Conservation (phyloP, 2,888 invertebrate species). For the Ypsolopha scabrella region DNA sequence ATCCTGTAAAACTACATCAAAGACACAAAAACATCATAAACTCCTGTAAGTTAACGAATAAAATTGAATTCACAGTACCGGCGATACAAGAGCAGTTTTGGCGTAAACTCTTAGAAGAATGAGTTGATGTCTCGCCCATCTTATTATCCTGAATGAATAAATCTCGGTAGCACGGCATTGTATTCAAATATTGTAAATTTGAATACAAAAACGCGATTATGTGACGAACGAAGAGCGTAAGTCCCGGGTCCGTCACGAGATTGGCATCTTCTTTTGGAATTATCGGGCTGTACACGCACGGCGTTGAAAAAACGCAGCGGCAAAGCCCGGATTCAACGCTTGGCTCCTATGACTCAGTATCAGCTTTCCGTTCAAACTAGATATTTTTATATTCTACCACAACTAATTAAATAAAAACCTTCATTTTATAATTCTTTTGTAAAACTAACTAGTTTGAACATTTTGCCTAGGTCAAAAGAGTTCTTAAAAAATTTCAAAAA, state of each 20-base stretch:
- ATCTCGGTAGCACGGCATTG: slow-evolving; percentile 60
- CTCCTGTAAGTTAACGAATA: too few species aligned
- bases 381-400: too few species aligned
- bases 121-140: slow-evolving; percentile 36
- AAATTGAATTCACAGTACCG: too few species aligned
- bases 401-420: too few species aligned
- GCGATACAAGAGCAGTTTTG: not conserved
- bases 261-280: slow-evolving; percentile 36
- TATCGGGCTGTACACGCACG: slow-evolving; percentile 30
- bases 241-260: slow-evolving; percentile 45
- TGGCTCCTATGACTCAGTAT: too few species aligned
- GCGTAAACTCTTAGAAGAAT: not conserved
- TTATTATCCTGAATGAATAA: slow-evolving; percentile 41
- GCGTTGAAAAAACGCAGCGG: slow-evolving; percentile 13
- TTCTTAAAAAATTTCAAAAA: too few species aligned
- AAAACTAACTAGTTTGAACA: too few species aligned
- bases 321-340: slow-evolving; percentile 6
- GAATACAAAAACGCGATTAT: slow-evolving; percentile 68
- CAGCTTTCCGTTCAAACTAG: too few species aligned
- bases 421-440: too few species aligned
- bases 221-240: slow-evolving; percentile 59
- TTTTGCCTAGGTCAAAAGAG: too few species aligned
- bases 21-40: too few species aligned
- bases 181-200: slow-evolving; percentile 65
- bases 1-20: slow-evolving; percentile 15